Evolutionary conservation across 2,888 invertebrate genomes (phyloP), one percentile per base, ranked within the genome.

Genomic region (Caenorhabditis parvicauda): DNA sequence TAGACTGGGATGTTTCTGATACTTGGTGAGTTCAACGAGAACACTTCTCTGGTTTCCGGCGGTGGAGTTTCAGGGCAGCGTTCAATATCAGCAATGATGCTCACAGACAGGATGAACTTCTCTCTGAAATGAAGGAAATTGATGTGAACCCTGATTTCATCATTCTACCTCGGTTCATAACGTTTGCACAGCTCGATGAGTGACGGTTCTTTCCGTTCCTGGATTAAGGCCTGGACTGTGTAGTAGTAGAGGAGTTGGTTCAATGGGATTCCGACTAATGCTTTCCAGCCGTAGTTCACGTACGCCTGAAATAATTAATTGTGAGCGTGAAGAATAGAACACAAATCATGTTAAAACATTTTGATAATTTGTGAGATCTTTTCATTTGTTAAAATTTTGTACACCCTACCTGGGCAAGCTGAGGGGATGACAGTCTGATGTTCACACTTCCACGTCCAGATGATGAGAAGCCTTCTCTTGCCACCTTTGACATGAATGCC

Each of bases 351-450:
- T n/a, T n/a, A n/a, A n/a, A n/a, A n/a, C n/a, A n/a, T n/a, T n/a
- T n/a, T n/a, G n/a, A n/a, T n/a, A n/a, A n/a, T n/a, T n/a, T n/a
- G n/a, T n/a, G n/a, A n/a, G n/a, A n/a, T n/a, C n/a, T n/a, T n/a
- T n/a, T n/a, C n/a, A n/a, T n/a, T 41, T 9, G 41, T n/a, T 28
- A 42, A 25, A 21, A 14, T 39, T 29, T 37, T 4, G 28, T 9
- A 12, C 7, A 9, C n/a, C 12, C 3, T 35, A 66, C 62, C 57
- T 70, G 68, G 2, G 74, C 74, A 0, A 88, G 86, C 80, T 90
- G 90, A 0, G 90, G 89, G 76, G 90, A 89, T 5, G 89, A 88
- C 82, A 94, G 92, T 82, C 91, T 89, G 58, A 92, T 87, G 81
- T 92, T 90, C 32, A 95, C 91, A 43, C 91, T 91, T 3, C 70